Percentiles rank a stretch among this genome's conserved stretches.
These are phyloP conservation scores for Volucella inanis DNA, from an alignment of 2,888 invertebrate genomes.

Conservation along the genomic window DNA sequence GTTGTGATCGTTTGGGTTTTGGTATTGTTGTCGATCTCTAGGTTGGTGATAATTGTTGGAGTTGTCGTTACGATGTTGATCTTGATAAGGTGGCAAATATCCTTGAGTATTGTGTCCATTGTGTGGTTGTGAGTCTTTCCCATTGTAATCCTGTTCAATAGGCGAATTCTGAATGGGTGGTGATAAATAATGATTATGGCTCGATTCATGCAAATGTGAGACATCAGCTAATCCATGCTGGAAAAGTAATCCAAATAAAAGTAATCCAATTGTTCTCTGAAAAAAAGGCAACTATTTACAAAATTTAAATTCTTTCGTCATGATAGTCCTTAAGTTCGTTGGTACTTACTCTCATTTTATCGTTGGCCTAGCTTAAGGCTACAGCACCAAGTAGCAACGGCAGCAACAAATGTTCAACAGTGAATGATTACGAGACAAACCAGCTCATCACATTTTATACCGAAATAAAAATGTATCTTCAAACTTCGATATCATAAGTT, in stretches of 20 bases:
- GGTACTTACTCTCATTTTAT: slow-evolving; percentile 80
- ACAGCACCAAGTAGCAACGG: slow-evolving; percentile 68
- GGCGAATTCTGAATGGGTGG: slow-evolving; percentile 47
- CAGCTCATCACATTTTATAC: slow-evolving; percentile 80
- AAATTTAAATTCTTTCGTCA: not conserved
- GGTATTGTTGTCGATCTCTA: not conserved
- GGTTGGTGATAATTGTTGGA: not conserved
- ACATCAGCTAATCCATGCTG: slow-evolving; percentile 56
- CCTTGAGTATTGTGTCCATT: slow-evolving; percentile 5
- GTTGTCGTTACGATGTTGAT: slow-evolving; percentile 7
- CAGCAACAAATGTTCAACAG: slow-evolving; percentile 78
- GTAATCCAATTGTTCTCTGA: slow-evolving; percentile 47
- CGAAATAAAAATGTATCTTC: slow-evolving; percentile 64
- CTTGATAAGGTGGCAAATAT: slow-evolving; percentile 57
- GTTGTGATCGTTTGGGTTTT: slow-evolving; percentile 27
- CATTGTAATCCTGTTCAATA: slow-evolving; percentile 69
- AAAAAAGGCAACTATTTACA: not conserved
- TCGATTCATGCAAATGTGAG: slow-evolving; percentile 35
- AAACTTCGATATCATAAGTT: slow-evolving; percentile 58
- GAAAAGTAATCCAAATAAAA: slow-evolving; percentile 61
- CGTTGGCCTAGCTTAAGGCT: slow-evolving; percentile 79
- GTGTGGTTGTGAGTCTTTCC: slow-evolving; percentile 45
- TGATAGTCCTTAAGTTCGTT: not conserved
- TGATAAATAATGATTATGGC: slow-evolving; percentile 46
- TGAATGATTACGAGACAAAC: slow-evolving; percentile 80